Evolutionary conservation across 2,888 invertebrate genomes (phyloP).

Genomic region (Lepidonotus clava): DNA sequence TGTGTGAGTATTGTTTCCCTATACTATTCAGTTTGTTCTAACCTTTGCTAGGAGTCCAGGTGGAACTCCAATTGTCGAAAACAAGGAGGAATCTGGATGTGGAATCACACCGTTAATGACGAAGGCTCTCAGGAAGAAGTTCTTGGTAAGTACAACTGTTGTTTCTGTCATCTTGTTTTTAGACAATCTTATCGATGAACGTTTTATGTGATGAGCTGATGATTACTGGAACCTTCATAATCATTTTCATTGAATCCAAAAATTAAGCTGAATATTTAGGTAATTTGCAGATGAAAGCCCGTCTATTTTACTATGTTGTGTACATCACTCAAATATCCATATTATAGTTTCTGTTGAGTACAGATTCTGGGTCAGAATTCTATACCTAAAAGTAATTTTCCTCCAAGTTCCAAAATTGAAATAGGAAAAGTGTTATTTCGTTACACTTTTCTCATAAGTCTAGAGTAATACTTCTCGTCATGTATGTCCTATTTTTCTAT

Average conservation of each 20-base stretch:
- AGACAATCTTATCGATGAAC: background rate
- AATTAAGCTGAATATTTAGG: background rate
- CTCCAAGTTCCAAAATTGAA: too few species aligned
- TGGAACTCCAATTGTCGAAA: slow-evolving; percentile 27
- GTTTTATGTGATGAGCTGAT: background rate
- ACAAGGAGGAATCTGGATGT: slow-evolving; percentile 4
- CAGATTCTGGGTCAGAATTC: too few species aligned
- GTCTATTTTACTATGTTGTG: background rate
- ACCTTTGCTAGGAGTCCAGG: slow-evolving; percentile 28
- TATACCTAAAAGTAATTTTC: too few species aligned
- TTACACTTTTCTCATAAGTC: too few species aligned
- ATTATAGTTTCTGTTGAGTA: too few species aligned
- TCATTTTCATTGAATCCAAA: background rate
- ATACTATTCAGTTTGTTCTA: too few species aligned
- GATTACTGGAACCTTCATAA: background rate
- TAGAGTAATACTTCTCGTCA: too few species aligned
- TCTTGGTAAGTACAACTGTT: slow-evolving; percentile 9
- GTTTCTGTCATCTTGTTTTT: background rate
- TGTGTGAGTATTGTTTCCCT: background rate
- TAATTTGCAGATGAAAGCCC: background rate
- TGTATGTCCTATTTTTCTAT: too few species aligned
- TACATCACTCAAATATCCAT: too few species aligned
- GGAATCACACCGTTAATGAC: slow-evolving; percentile 47
- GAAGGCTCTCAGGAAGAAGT: slow-evolving; percentile 42
- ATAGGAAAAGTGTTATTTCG: too few species aligned